phyloP scores from a whole-genome alignment of 2,113 vertebrate species.

The Oncorhynchus keta region DNA sequence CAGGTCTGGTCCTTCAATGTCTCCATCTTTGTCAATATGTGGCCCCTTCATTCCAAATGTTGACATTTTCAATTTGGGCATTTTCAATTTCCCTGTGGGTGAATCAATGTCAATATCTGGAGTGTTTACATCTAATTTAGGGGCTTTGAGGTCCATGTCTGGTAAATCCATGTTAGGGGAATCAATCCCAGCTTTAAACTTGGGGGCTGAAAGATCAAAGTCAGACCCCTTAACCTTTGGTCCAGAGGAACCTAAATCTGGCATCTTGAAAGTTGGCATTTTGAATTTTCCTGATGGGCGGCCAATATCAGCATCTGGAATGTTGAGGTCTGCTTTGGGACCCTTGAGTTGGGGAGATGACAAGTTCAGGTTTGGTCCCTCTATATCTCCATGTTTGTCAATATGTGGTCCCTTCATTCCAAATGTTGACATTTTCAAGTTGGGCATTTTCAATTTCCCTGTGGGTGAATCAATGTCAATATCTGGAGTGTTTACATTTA shows the following conservation, averaged over 20 bases:
- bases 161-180: too few relatives aligned
- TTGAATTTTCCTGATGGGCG: neutral
- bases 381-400: slow-evolving; percentile 26
- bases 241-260: slow-evolving; percentile 16
- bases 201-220: slow-evolving; percentile 22
- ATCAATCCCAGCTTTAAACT: too few relatives aligned
- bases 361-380: slow-evolving; percentile 11
- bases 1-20: too few relatives aligned
- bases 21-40: too few relatives aligned
- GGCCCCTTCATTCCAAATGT: slow-evolving; percentile 28
- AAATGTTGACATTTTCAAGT: slow-evolving; percentile 56
- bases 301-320: neutral
- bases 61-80: neutral
- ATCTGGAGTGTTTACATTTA: slow-evolving; percentile 26
- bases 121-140: neutral
- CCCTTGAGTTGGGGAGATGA: too few relatives aligned
- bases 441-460: slow-evolving; percentile 54
- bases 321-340: too few relatives aligned
- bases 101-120: too few relatives aligned
- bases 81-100: too few relatives aligned
- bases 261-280: slow-evolving; percentile 16
- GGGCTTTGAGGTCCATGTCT: neutral
- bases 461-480: slow-evolving; percentile 28
- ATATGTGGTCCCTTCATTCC: slow-evolving; percentile 24
- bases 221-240: slow-evolving; percentile 5